phyloP scores from a whole-genome alignment of 2,113 vertebrate species.

The Lepisosteus osseus region DNA sequence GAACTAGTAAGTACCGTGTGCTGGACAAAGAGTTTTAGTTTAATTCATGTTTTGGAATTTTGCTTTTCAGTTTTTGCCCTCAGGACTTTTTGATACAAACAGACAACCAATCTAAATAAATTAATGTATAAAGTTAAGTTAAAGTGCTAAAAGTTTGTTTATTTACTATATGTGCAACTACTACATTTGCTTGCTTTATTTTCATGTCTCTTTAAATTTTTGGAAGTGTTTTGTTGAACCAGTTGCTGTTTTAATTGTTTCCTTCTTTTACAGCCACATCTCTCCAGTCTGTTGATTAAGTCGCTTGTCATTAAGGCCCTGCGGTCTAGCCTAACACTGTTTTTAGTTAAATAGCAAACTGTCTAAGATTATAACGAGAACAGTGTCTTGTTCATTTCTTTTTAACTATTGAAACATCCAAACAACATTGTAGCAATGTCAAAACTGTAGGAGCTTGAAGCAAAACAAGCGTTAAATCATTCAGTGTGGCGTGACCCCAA shows the following conservation, averaged over 20 bases:
- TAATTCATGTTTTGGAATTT: too few species aligned
- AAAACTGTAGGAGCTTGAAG: constrained; percentile 15
- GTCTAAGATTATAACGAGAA: constrained; percentile 62
- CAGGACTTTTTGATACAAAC: too few species aligned
- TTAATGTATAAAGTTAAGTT: too few species aligned
- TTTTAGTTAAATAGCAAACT: constrained; percentile 65
- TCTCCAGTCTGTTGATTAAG: constrained; percentile 43
- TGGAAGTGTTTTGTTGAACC: background rate
- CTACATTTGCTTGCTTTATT: too few species aligned
- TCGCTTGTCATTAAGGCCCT: constrained; percentile 54
- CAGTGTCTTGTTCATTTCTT: constrained; percentile 59
- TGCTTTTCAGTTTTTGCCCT: too few species aligned
- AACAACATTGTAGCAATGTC: constrained; percentile 21
- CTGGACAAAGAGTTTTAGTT: too few species aligned
- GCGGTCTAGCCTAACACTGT: constrained; percentile 52
- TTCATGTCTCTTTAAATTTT: too few species aligned
- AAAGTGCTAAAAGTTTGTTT: too few species aligned
- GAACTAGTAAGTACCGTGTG: too few species aligned
- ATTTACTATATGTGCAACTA: too few species aligned
- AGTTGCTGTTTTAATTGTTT: background rate
- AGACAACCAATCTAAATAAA: too few species aligned
- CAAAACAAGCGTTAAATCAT: constrained; percentile 18
- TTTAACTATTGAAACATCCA: constrained; percentile 21
- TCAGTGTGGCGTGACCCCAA: constrained; percentile 8
- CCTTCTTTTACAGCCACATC: too few species aligned